Base-by-base conservation (phyloP, 53 echinoderm and acorn worm species). In the Hippasteria phrygiana region DNA sequence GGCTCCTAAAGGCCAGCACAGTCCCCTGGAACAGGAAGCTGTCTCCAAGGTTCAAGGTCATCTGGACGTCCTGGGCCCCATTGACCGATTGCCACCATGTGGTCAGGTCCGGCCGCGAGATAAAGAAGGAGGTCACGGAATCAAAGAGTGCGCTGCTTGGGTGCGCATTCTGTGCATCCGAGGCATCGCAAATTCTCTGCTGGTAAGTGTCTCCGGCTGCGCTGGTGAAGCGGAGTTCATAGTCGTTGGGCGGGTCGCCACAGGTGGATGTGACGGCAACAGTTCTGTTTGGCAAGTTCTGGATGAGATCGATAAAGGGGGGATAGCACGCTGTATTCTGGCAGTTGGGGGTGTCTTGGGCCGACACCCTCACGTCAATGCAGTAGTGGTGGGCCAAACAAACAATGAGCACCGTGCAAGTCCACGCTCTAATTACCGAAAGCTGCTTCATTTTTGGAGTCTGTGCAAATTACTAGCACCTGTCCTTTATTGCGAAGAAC, bases 61-160 rank as follows among this genome's bases (percentile, higher is more conserved):
- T 32, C 31, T 77, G 43, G 20, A 95, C 94, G 37, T 94, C 53
- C 26, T 71, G 18, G 17, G 54, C 92, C 0, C 71, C 83, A 8
- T 75, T 95, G 37, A 67, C 82, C 3, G 98, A 97, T 85, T 97
- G 95, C 98, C 98, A 97, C 98, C 98, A 97, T 16, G 98, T 94
- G 36, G 73, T 33, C 41, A 95, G 54, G 17, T 83, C 71, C 2
- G 95, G 93, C 22, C 69, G 50, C 17, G 48, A 92, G 14, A 42
- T 40, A 18, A 93, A 48, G 9, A 37, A 54, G 7, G 82, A 37
- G 2, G 37, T 26, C 1, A 77, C 75, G 18, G 83, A 43, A 42
- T 97, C 98, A 34, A 91, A 82, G 2, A 93, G 47, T 42, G 74
- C 67, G 12, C 62, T 88, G 26, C 72, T 55, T 2, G 92, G 89